Evolutionary conservation across 2,888 invertebrate genomes (phyloP), one percentile per base, ranked within the genome.

Genomic region (Agrochola macilenta): DNA sequence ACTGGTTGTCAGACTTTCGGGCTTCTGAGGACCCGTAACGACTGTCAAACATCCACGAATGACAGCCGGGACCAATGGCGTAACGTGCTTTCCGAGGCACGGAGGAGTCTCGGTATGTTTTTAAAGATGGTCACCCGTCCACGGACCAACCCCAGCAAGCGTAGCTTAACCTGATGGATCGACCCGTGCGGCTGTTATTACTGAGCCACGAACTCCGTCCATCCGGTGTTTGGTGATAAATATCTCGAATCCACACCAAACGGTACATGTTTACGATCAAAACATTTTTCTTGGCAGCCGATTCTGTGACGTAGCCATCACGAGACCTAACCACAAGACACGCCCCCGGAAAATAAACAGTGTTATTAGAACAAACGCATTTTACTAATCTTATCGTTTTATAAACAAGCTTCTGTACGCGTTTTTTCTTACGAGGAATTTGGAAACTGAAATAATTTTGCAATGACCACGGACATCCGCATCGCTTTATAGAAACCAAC

Each of bases 251-350:
- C 12, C 52, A 4, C 26, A 52, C 60, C 23, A 63, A 64, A 52
- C 14, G n/a, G 26, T 23, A n/a, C 52, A 43, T 80, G 49, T 82
- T 83, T 83, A 86, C 52, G 87, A 83, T 52, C 61, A 43, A 58
- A 78, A 86, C 69, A 79, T 73, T 75, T 87, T 81, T 63, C 63
- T 84, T 88, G 89, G 86, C 87, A 70, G 0, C 3, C 23, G 43
- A 9, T 43, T 39, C 17, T 43, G 46, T 84, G 81, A 87, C 78
- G 87, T 84, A 63, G 49, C 0, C 17, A 39, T 81, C 85, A 76
- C 78, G 78, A 73, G 87, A 75, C 60, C 17, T 20, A 9, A 39
- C 58, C 71, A 49, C 39, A 58, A 69, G 88, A 87, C 87, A 89
- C 87, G 89, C 89, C 87, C 26, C 76, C 60, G 60, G n/a, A 58